These are phyloP conservation scores for Laterallus jamaicensis DNA, from an alignment of 2,113 vertebrate species.

Conservation along the genomic window DNA sequence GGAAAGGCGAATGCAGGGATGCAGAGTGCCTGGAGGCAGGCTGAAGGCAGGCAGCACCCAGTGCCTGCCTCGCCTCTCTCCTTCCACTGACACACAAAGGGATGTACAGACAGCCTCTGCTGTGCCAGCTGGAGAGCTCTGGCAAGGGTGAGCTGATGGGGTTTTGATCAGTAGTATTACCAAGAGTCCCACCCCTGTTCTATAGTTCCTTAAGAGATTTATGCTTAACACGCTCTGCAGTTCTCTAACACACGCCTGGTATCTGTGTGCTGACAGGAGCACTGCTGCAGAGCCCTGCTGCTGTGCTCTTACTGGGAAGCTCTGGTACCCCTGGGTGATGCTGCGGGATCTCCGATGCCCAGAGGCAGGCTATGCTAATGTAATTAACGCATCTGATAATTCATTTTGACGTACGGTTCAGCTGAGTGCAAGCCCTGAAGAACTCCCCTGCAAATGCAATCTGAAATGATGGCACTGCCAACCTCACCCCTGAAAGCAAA, in stretches of 20 bases:
- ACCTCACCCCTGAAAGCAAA: background rate
- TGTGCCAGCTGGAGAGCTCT: background rate
- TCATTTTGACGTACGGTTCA: background rate
- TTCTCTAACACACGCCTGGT: background rate
- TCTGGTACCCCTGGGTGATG: background rate
- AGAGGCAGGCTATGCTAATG: background rate
- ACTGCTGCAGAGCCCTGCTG: background rate
- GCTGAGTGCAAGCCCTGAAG: slow-evolving; percentile 14
- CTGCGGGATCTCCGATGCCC: background rate
- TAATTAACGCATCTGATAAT: background rate
- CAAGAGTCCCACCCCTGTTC: background rate
- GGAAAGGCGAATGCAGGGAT: background rate
- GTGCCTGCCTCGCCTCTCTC: fast-evolving
- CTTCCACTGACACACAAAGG: fast-evolving
- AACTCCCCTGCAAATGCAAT: background rate
- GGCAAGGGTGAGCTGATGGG: background rate
- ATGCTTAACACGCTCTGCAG: background rate
- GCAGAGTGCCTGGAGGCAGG: fast-evolving
- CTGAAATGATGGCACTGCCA: background rate
- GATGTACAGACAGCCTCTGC: background rate
- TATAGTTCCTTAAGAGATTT: background rate
- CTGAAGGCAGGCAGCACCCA: background rate
- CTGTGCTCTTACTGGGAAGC: background rate
- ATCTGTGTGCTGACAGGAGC: background rate
- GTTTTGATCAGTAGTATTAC: background rate